Percentiles rank a stretch among this genome's conserved stretches.
These are phyloP conservation scores for Odocoileus virginianus DNA, from an alignment of 2,113 vertebrate species.

Conservation along the genomic window DNA sequence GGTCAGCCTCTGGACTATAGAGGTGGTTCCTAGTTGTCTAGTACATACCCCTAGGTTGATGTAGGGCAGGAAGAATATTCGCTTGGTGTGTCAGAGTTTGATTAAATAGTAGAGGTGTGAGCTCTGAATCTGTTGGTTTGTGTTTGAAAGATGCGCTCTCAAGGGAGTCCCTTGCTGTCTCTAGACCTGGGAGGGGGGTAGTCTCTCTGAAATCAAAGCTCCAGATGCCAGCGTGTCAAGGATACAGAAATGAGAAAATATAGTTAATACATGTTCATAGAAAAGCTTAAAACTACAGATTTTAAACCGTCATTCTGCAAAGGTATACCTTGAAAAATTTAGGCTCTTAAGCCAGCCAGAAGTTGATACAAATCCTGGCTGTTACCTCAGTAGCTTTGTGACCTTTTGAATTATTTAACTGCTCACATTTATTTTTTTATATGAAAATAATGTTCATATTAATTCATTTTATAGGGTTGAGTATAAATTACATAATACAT, in stretches of 20 bases:
- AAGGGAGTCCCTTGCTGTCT: not conserved
- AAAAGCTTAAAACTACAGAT: not conserved
- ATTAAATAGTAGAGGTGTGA: not conserved
- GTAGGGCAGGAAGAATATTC: not conserved
- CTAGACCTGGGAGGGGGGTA: not conserved
- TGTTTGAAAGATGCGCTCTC: not conserved
- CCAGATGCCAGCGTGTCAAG: not conserved
- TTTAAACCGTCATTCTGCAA: not conserved
- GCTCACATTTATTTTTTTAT: not conserved
- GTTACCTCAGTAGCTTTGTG: not conserved
- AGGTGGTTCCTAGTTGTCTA: not conserved
- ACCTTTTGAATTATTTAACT: conserved; percentile 8
- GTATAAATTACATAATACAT: not conserved
- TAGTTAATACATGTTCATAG: not conserved
- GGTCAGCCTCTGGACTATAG: not conserved
- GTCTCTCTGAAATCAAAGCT: not conserved
- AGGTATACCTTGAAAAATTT: not conserved
- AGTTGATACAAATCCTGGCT: not conserved
- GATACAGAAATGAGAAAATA: not conserved
- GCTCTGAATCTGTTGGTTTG: not conserved
- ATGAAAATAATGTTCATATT: not conserved
- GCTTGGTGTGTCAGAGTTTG: not conserved
- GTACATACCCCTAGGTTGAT: not conserved
- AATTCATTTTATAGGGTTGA: not conserved
- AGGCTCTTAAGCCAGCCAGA: not conserved